A percentile compares a stretch with the other conserved stretches of the same genome.
Conservation (phyloP, 1,140 invertebrate species). For the Macrosteles quadrilineatus region DNA sequence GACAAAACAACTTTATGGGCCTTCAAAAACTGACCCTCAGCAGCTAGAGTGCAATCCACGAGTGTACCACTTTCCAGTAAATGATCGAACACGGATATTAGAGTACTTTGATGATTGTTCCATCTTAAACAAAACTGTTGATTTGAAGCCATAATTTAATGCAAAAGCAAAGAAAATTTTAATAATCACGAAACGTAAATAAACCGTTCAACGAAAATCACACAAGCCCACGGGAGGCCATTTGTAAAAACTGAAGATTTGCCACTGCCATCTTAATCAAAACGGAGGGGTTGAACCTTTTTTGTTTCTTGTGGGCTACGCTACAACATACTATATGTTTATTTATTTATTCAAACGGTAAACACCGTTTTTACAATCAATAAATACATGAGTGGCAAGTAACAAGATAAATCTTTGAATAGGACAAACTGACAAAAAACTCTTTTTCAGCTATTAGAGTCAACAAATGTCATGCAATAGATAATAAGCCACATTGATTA, state of each 20-base stretch:
- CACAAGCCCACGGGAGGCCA: slow-evolving; percentile 20
- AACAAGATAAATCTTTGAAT: too few relatives aligned
- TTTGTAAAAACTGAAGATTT: slow-evolving; percentile 7
- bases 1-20: slow-evolving; percentile 93
- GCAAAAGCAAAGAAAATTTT: not conserved
- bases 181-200: slow-evolving; percentile 6
- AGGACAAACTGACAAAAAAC: too few relatives aligned
- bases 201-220: slow-evolving; percentile 10
- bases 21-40: slow-evolving; percentile 87
- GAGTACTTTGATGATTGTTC: slow-evolving; percentile 92
- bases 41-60: slow-evolving; percentile 90
- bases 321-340: too few relatives aligned
- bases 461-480: too few relatives aligned
- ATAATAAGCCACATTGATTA: too few relatives aligned
- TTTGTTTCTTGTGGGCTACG: too few relatives aligned
- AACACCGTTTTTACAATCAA: too few relatives aligned
- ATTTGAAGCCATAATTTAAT: slow-evolving; percentile 24
- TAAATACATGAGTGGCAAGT: too few relatives aligned
- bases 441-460: too few relatives aligned
- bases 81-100: slow-evolving; percentile 90
- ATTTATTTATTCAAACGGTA: too few relatives aligned
- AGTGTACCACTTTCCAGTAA: slow-evolving; percentile 86
- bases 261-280: slow-evolving; percentile 4
- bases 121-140: slow-evolving; percentile 91
- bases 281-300: too few relatives aligned